Conservation (phyloP, 2,797 vertebrate genomes). For the Siniperca obscura region DNA sequence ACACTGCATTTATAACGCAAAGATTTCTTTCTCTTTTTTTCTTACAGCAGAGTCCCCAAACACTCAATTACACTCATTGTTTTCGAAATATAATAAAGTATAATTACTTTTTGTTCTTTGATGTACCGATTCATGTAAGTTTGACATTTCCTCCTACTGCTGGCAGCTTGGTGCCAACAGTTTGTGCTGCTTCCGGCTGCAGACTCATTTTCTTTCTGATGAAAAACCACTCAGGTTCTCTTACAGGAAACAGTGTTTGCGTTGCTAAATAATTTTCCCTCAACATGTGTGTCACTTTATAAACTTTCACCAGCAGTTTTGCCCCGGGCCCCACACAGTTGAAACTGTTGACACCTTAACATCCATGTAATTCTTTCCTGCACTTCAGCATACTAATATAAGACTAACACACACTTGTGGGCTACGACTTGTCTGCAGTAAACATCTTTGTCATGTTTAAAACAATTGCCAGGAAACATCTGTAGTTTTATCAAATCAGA, state of each 20-base stretch:
- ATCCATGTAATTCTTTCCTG: background rate
- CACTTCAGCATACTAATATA: background rate
- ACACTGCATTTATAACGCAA: background rate
- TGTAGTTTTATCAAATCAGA: background rate
- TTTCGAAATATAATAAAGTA: background rate
- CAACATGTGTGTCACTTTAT: background rate
- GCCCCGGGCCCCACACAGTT: background rate
- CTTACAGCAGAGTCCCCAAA: background rate
- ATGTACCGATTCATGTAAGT: background rate
- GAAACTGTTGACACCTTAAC: constrained; percentile 4
- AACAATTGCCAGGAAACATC: background rate
- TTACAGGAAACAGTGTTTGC: constrained; percentile 20
- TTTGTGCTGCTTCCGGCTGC: constrained; percentile 4
- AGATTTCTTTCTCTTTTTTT: background rate
- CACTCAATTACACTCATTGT: background rate
- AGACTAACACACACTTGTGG: background rate
- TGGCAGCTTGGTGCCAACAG: background rate
- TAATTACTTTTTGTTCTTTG: background rate
- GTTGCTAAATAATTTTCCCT: background rate
- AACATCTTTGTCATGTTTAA: background rate
- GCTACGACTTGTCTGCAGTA: background rate
- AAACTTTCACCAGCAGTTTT: constrained; percentile 1
- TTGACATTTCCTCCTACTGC: constrained; percentile 5
- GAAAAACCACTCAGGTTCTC: background rate
- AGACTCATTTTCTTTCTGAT: background rate